phyloP scores from a whole-genome alignment of 2,888 invertebrate species.

The Oscheius onirici region DNA sequence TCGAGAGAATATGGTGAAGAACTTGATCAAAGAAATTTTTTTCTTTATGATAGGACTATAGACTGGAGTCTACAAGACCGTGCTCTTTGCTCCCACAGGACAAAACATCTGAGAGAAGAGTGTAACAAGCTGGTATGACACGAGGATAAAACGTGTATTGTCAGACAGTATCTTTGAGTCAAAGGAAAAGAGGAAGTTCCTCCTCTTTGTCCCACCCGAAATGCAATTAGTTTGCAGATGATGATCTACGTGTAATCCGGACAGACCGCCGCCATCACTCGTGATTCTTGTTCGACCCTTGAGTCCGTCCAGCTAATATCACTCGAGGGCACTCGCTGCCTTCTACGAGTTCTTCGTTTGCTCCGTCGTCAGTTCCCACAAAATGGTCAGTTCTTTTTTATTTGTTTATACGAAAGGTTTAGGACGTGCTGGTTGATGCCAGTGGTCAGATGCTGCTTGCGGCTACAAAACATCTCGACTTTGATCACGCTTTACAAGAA shows the following conservation, averaged over 20 bases:
- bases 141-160: no score
- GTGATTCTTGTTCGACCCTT: background rate
- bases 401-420: background rate
- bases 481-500: conserved; percentile 48
- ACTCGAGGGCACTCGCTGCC: conserved; percentile 14
- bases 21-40: no score
- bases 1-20: no score
- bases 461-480: conserved; percentile 48
- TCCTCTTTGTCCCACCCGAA: background rate
- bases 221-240: background rate
- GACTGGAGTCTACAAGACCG: no score
- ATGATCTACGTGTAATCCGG: background rate
- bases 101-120: no score
- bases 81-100: no score
- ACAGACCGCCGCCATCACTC: no score
- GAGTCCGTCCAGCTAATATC: conserved; percentile 17
- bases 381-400: conserved; percentile 15
- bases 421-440: conserved; percentile 54
- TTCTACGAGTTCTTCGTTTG: conserved; percentile 8
- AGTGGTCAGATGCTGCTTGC: conserved; percentile 47
- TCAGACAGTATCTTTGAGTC: no score
- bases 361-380: background rate
- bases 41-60: no score
- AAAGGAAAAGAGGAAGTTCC: no score
- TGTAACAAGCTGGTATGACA: no score